Evolutionary conservation across 1,140 invertebrate genomes (phyloP), one percentile per base, ranked within the genome.

Genomic region (Geopemphigus sp.): DNA sequence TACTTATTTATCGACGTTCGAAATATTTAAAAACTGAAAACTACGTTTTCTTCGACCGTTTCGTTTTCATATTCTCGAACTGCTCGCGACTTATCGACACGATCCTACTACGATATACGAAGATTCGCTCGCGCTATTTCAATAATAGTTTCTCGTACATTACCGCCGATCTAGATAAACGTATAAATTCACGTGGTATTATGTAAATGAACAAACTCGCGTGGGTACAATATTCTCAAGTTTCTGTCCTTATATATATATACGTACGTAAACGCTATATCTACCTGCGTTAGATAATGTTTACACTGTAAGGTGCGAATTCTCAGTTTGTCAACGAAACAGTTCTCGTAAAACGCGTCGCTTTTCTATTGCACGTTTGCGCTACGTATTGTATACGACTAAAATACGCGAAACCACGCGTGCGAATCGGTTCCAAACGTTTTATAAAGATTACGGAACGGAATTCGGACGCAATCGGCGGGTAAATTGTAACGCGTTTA

Each of bases 81-180:
- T 39, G 32, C 8, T 50, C 47, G 47, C 29, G n/a, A 66, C 32
- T 39, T 39, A 39, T 39, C 32, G 32, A 66, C 39, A 66, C 39
- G 32, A 66, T 66, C 63, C 47, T 50, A 12, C 8, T 50, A 50
- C 47, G 1, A 66, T 6, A 54, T 19, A 61, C 32, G 32, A 63
- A 63, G 26, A 63, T 63, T 63, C 61, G 29, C 61, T 39, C 3
- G 19, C 19, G 63, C 19, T 66, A 32, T 66, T 39, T 66, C 29
- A 66, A 66, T 66, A 66, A n/a, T 66, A 45, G 63, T 66, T 66
- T 39, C 63, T 66, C 4, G 32, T 66, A 22, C 17, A 12, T 54
- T 45, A 66, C 26, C 63, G 32, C 32, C 32, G 63, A 66, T 66
- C 63, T 66, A 66, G 63, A 66, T 66, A 66, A 66, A 66, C 29